Conservation (phyloP, 2,113 vertebrate genomes). For the Ageneiosus marmoratus region DNA sequence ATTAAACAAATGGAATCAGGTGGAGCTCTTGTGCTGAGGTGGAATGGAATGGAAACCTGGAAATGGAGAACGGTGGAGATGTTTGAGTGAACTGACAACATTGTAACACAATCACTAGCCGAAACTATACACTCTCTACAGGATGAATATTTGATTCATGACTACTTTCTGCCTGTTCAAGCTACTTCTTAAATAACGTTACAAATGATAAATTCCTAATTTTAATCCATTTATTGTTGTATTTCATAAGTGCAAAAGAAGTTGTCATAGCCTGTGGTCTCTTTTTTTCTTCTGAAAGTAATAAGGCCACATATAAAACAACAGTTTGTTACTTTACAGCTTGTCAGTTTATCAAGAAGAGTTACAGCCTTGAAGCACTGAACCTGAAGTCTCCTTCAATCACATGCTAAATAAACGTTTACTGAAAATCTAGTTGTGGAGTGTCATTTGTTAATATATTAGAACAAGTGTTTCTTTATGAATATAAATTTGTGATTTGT, state of each 20-base stretch:
- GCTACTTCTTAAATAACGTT: neutral
- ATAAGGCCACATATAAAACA: too few species aligned
- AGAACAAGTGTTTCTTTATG: too few species aligned
- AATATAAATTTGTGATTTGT: neutral
- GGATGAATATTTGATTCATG: neutral
- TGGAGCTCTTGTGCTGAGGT: neutral
- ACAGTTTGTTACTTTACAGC: too few species aligned
- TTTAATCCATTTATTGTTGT: neutral
- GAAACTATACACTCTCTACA: neutral
- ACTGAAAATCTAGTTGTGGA: neutral
- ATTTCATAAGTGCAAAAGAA: neutral
- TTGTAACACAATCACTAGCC: neutral
- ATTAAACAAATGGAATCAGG: slow-evolving; percentile 12
- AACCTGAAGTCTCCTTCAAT: neutral
- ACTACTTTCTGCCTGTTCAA: neutral
- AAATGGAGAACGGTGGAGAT: neutral
- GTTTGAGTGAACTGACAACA: neutral
- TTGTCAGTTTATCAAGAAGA: too few species aligned
- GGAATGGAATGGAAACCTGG: neutral
- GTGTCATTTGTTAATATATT: neutral
- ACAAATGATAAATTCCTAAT: neutral
- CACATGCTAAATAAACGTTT: neutral
- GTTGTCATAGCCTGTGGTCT: too few species aligned
- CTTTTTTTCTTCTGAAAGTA: too few species aligned
- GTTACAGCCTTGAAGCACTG: neutral